These are phyloP conservation scores for Heliconius nattereri DNA, from an alignment of 1,140 invertebrate genomes.

Conservation along the genomic window DNA sequence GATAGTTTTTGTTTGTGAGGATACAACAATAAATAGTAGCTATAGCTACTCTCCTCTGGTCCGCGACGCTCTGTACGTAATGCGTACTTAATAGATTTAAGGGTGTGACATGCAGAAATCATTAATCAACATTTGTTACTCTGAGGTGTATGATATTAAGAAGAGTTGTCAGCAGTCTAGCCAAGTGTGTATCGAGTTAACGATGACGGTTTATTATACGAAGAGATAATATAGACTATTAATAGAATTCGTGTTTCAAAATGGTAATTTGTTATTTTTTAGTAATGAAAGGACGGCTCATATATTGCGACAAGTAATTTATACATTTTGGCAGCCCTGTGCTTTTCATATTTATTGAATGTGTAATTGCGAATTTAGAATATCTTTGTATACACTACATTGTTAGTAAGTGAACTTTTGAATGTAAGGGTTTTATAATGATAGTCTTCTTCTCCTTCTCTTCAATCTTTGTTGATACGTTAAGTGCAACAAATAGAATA, in stretches of 20 bases:
- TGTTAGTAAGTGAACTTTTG: background rate
- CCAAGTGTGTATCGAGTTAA: constrained; percentile 37
- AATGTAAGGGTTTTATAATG: background rate
- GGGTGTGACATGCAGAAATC: background rate
- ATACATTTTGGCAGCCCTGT: constrained; percentile 65
- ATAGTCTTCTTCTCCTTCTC: background rate
- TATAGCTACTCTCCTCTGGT: too few relatives aligned
- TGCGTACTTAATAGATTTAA: background rate
- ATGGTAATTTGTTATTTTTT: background rate
- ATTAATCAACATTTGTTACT: background rate
- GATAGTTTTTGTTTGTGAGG: too few relatives aligned
- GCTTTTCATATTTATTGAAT: constrained; percentile 43
- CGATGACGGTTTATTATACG: constrained; percentile 18
- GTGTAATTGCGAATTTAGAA: constrained; percentile 22
- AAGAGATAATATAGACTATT: constrained; percentile 7
- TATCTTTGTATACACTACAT: background rate
- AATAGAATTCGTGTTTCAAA: constrained; percentile 12
- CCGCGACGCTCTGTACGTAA: background rate
- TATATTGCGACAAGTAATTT: constrained; percentile 47
- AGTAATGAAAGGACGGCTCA: constrained; percentile 8
- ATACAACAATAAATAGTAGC: too few relatives aligned
- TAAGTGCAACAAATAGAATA: constrained; percentile 12
- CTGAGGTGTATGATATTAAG: background rate
- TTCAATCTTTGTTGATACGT: background rate
- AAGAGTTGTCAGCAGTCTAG: constrained; percentile 54